Evolutionary conservation across 1,140 invertebrate species (phyloP).

Genomic region (Yoshiicerus persimilis): DNA sequence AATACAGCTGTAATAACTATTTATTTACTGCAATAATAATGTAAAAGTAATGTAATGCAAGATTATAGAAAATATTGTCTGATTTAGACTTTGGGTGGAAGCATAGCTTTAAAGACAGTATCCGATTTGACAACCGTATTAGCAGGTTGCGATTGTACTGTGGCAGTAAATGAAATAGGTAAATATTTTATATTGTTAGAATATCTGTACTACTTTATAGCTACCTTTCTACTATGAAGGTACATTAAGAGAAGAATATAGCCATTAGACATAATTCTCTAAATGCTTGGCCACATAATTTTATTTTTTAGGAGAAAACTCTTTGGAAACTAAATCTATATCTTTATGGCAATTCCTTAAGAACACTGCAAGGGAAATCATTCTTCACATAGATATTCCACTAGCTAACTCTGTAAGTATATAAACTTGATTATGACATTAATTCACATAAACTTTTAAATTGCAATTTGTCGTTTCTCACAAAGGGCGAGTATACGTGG

Average conservation of each 20-base stretch:
- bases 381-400: neutral
- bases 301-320: neutral
- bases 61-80: neutral
- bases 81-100: conserved; percentile 36
- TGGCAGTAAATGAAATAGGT: neutral
- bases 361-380: neutral
- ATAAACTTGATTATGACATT: too few relatives aligned
- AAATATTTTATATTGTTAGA: too few relatives aligned
- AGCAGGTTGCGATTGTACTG: neutral
- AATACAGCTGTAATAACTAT: conserved; percentile 30
- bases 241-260: too few relatives aligned
- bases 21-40: too few relatives aligned
- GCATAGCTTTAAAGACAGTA: neutral
- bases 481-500: conserved; percentile 39
- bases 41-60: neutral
- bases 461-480: neutral
- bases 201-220: too few relatives aligned
- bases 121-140: conserved; percentile 21
- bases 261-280: too few relatives aligned
- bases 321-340: neutral
- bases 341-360: neutral
- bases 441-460: too few relatives aligned
- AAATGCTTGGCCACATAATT: too few relatives aligned
- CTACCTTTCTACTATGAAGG: too few relatives aligned
- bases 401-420: neutral